These are phyloP conservation scores for Himalopsyche anomala DNA, from an alignment of 2,888 invertebrate species.

Conservation along the genomic window DNA sequence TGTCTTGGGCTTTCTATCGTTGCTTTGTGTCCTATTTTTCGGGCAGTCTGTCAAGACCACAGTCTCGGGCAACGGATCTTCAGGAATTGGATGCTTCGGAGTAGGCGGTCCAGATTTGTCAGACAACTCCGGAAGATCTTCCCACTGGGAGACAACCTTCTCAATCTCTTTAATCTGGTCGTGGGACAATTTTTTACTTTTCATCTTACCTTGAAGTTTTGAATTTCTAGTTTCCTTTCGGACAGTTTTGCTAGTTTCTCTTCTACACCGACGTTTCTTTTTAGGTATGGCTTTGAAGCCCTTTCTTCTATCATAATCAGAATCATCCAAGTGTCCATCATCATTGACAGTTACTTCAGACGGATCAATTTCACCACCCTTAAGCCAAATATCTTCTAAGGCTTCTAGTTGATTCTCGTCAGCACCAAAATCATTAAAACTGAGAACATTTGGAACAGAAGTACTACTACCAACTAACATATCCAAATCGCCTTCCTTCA, in stretches of 20 bases:
- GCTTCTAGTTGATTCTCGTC: slow-evolving; percentile 86
- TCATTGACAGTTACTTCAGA: slow-evolving; percentile 75
- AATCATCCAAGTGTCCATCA: slow-evolving; percentile 75
- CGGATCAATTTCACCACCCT: slow-evolving; percentile 86
- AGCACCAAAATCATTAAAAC: slow-evolving; percentile 73
- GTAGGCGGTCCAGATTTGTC: slow-evolving; percentile 48
- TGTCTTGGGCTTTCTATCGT: neutral
- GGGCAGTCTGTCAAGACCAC: neutral
- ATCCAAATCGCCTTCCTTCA: slow-evolving; percentile 76
- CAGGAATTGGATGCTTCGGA: neutral
- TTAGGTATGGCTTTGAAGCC: neutral
- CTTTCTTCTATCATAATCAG: slow-evolving; percentile 69
- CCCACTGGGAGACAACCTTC: slow-evolving; percentile 61
- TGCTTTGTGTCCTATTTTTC: slow-evolving; percentile 39
- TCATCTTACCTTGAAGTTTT: slow-evolving; percentile 44
- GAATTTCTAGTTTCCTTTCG: neutral
- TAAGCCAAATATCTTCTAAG: slow-evolving; percentile 87
- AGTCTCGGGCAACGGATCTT: neutral
- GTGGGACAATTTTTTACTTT: slow-evolving; percentile 59
- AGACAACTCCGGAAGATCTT: slow-evolving; percentile 57
- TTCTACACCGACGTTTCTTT: slow-evolving; percentile 50
- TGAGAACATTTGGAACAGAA: slow-evolving; percentile 69
- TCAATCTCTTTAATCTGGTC: slow-evolving; percentile 63
- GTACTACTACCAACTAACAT: slow-evolving; percentile 69
- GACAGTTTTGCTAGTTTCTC: slow-evolving; percentile 16